phyloP scores from a whole-genome alignment of 2,797 vertebrate genomes.

The Diplodus puntazzo region DNA sequence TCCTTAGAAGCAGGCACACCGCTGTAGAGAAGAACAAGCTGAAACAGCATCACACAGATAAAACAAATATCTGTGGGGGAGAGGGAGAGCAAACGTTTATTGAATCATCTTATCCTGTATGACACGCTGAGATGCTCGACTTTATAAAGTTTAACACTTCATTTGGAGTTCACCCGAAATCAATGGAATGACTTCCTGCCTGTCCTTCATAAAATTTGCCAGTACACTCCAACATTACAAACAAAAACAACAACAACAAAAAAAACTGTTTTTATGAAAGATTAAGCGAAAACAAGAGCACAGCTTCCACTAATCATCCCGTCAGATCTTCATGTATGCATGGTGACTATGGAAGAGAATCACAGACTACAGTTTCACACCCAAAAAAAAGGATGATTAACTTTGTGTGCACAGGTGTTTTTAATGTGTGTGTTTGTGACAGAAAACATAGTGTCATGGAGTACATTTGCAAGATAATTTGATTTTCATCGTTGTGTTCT shows the following conservation, averaged over 20 bases:
- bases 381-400: conserved; percentile 32
- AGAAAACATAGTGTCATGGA: conserved; percentile 73
- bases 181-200: conserved; percentile 22
- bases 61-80: conserved; percentile 39
- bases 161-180: not conserved
- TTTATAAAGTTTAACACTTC: conserved; percentile 27
- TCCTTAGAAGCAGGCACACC: not conserved
- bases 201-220: conserved; percentile 55
- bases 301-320: conserved; percentile 9
- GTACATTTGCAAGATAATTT: conserved; percentile 53
- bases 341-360: conserved; percentile 12
- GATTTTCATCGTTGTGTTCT: conserved; percentile 58
- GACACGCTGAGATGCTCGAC: conserved; percentile 41
- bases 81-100: conserved; percentile 64
- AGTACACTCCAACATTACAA: not conserved
- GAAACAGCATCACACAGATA: conserved; percentile 37
- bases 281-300: conserved; percentile 5
- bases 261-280: not conserved
- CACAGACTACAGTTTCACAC: conserved; percentile 25
- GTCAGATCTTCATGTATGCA: conserved; percentile 47
- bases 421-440: conserved; percentile 44
- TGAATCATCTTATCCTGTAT: conserved; percentile 51
- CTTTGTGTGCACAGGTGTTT: conserved; percentile 42
- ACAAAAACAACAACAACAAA: conserved; percentile 1
- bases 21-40: conserved; percentile 35